Percentiles rank a stretch among this genome's conserved stretches.
Conservation (phyloP, 2,888 invertebrate genomes). For the Nemurella pictetii region DNA sequence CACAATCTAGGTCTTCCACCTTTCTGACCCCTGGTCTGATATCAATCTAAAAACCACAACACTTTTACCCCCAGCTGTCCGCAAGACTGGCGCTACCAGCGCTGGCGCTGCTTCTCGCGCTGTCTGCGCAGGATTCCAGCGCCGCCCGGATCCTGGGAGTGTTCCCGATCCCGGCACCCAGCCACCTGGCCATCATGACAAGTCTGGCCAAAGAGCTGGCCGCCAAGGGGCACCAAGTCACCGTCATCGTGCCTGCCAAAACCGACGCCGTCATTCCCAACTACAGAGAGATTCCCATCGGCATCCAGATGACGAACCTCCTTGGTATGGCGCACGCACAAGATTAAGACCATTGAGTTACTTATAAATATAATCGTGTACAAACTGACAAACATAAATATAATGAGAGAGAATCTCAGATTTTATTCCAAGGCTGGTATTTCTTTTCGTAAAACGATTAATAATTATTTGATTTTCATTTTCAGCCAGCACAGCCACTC, state of each 20-base stretch:
- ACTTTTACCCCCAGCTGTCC: neutral
- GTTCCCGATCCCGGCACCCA: slow-evolving; percentile 58
- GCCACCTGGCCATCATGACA: slow-evolving; percentile 58
- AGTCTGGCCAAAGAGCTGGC: slow-evolving; percentile 38
- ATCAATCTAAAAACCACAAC: neutral
- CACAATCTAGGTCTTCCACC: no score
- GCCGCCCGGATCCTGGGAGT: slow-evolving; percentile 56
- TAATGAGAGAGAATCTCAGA: neutral
- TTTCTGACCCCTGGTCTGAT: no score
- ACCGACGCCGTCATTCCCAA: slow-evolving; percentile 20
- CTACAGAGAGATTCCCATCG: slow-evolving; percentile 24
- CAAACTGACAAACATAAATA: no score
- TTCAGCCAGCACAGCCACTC: neutral
- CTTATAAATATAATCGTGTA: no score
- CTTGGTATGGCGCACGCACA: neutral
- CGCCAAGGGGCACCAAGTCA: slow-evolving; percentile 40
- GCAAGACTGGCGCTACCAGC: neutral
- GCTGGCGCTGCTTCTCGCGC: neutral
- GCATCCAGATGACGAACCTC: neutral
- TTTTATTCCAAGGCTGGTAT: neutral
- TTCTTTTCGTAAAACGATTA: neutral
- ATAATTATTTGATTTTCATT: neutral
- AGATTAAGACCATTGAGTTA: neutral
- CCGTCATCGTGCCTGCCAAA: slow-evolving; percentile 27
- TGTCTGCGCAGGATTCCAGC: slow-evolving; percentile 40